Percentiles rank a stretch among this genome's conserved stretches.
Conservation (phyloP, 2,888 invertebrate species). For the Apomyelois bistriatella region DNA sequence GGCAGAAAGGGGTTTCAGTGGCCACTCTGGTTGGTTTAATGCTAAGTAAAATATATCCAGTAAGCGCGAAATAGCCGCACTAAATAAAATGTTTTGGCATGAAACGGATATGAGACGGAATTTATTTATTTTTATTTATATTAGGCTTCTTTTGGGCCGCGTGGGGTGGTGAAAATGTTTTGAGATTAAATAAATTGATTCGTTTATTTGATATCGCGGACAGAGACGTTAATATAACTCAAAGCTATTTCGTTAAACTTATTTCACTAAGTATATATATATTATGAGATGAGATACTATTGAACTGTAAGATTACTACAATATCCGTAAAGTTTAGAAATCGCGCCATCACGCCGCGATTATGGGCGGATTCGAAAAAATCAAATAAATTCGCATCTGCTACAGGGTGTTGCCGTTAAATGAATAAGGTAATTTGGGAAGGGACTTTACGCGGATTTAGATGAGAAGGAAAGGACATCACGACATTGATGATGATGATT, state of each 20-base stretch:
- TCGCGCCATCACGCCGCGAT: constrained; percentile 14
- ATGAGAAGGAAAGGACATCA: neutral
- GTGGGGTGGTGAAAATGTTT: neutral
- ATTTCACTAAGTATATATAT: too few species aligned
- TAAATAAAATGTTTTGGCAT: constrained; percentile 52
- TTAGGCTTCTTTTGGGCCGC: constrained; percentile 20
- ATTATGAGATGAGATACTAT: too few species aligned
- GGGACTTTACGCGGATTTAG: constrained; percentile 25
- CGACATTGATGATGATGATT: too few species aligned
- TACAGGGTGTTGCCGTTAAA: constrained; percentile 39
- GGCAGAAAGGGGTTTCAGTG: constrained; percentile 53
- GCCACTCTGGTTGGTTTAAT: too few species aligned
- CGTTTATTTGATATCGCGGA: too few species aligned
- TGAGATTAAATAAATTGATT: neutral
- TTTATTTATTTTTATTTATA: constrained; percentile 47
- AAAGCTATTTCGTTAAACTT: too few species aligned
- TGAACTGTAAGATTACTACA: too few species aligned
- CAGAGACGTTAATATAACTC: too few species aligned
- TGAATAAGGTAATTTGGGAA: constrained; percentile 46
- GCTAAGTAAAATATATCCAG: constrained; percentile 51
- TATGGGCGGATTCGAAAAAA: constrained; percentile 26
- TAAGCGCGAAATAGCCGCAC: constrained; percentile 37
- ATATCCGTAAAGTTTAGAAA: neutral
- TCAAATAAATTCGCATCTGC: constrained; percentile 44
- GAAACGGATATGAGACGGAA: constrained; percentile 41